These are phyloP conservation scores for Lithophane semibrunnea DNA, from an alignment of 2,888 invertebrate genomes.

Conservation along the genomic window DNA sequence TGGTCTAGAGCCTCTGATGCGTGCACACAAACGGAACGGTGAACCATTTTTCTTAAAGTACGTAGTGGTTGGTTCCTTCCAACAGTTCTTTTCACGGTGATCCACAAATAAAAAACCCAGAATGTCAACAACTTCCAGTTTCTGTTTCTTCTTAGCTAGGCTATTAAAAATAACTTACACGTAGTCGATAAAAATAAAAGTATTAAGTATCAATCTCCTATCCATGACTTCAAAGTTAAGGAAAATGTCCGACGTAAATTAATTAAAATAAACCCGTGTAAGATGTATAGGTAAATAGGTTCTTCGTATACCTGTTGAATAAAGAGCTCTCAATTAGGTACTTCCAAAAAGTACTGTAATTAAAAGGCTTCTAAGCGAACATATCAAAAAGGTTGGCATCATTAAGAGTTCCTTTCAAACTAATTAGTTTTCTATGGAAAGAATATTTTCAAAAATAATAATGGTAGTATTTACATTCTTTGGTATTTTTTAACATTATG, in stretches of 20 bases:
- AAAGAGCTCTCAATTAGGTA: conserved; percentile 22
- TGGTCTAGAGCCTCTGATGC: no score
- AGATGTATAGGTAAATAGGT: background rate
- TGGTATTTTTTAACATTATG: background rate
- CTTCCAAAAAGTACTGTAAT: conserved; percentile 27
- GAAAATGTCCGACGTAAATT: conserved; percentile 12
- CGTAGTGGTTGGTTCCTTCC: background rate
- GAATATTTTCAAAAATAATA: background rate
- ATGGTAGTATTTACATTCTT: background rate
- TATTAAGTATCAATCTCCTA: background rate
- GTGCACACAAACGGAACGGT: background rate
- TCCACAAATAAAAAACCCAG: background rate
- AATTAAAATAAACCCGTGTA: conserved; percentile 28
- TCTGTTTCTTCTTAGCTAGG: background rate
- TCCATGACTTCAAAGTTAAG: background rate
- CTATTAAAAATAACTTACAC: background rate
- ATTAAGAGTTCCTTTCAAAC: background rate
- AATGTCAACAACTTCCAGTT: background rate
- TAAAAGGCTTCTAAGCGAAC: conserved; percentile 21
- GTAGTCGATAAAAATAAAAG: background rate
- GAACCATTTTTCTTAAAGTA: background rate
- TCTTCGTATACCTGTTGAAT: conserved; percentile 11
- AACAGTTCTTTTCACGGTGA: background rate
- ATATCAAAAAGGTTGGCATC: conserved; percentile 6
- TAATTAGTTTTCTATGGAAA: background rate